Evolutionary conservation across 2,888 invertebrate genomes (phyloP).

Genomic region (Hydrotaea cyrtoneurina): DNA sequence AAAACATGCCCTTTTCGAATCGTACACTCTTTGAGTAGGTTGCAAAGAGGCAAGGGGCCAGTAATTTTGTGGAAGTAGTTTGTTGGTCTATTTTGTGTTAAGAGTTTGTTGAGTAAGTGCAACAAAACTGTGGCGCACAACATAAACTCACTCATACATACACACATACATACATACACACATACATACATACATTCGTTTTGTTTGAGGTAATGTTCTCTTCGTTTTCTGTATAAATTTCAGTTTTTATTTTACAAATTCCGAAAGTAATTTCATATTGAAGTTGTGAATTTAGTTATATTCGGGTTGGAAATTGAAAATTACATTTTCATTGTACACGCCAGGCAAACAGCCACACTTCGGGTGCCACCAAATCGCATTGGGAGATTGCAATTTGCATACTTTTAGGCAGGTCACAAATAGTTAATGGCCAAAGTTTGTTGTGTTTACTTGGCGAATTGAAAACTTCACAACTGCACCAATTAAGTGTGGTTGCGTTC

Average conservation of each 20-base stretch:
- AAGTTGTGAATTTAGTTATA: conserved; percentile 46
- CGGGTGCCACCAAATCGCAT: conserved; percentile 44
- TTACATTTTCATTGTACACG: conserved; percentile 53
- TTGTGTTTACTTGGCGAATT: conserved; percentile 48
- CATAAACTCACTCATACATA: conserved; percentile 27
- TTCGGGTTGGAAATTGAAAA: conserved; percentile 55
- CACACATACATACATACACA: background rate
- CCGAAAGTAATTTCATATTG: conserved; percentile 36
- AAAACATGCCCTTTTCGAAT: conserved; percentile 8
- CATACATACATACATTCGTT: conserved; percentile 51
- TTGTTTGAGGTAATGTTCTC: conserved; percentile 57
- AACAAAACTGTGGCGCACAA: conserved; percentile 30
- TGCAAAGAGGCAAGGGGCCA: background rate
- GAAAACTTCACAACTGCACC: conserved; percentile 45
- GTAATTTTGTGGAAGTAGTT: conserved; percentile 40
- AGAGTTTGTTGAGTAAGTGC: conserved; percentile 42
- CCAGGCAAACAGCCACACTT: conserved; percentile 6
- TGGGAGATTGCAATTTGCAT: conserved; percentile 59
- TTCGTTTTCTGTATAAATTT: conserved; percentile 50
- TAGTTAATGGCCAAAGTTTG: conserved; percentile 60
- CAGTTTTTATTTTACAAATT: conserved; percentile 54
- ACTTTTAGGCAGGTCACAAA: conserved; percentile 46
- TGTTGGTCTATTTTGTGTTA: conserved; percentile 26
- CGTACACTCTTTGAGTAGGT: background rate
- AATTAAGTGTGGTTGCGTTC: conserved; percentile 54